phyloP scores from a whole-genome alignment of 1,140 invertebrate genomes.

The Lasioglossum baleicum region DNA sequence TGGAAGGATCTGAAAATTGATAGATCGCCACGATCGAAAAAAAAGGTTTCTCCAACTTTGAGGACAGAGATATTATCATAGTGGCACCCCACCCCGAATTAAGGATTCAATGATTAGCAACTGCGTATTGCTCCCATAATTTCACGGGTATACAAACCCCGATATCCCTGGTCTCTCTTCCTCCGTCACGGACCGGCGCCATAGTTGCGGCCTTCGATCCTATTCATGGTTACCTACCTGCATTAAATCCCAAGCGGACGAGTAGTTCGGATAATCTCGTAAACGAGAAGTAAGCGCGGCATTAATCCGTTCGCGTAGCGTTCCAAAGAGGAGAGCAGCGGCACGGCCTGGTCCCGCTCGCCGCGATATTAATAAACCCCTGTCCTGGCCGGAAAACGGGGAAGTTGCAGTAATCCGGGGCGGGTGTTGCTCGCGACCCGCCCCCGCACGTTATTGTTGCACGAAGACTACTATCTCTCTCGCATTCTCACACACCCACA shows the following conservation, averaged over 20 bases:
- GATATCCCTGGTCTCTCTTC: neutral
- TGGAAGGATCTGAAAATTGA: too few species aligned
- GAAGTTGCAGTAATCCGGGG: conserved; percentile 50
- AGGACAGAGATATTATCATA: too few species aligned
- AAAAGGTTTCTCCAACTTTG: too few species aligned
- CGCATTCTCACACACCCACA: too few species aligned
- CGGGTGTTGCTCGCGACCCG: neutral
- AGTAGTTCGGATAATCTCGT: conserved; percentile 67
- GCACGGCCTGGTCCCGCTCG: conserved; percentile 12
- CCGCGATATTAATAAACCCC: conserved; percentile 68
- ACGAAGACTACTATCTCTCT: too few species aligned
- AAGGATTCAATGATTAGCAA: too few species aligned
- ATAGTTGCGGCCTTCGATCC: too few species aligned
- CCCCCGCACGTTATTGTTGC: neutral
- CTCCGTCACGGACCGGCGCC: neutral
- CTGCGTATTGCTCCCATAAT: too few species aligned
- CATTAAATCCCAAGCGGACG: conserved; percentile 63
- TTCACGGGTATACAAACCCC: too few species aligned
- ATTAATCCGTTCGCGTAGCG: conserved; percentile 65
- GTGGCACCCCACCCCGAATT: too few species aligned
- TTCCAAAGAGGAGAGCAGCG: conserved; percentile 51
- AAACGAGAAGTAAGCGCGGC: conserved; percentile 70
- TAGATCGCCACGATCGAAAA: too few species aligned
- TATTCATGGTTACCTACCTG: conserved; percentile 41
- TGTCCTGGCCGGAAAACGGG: conserved; percentile 56